These are phyloP conservation scores for Limnephilus rhombicus DNA, from an alignment of 2,888 invertebrate genomes.

Conservation along the genomic window DNA sequence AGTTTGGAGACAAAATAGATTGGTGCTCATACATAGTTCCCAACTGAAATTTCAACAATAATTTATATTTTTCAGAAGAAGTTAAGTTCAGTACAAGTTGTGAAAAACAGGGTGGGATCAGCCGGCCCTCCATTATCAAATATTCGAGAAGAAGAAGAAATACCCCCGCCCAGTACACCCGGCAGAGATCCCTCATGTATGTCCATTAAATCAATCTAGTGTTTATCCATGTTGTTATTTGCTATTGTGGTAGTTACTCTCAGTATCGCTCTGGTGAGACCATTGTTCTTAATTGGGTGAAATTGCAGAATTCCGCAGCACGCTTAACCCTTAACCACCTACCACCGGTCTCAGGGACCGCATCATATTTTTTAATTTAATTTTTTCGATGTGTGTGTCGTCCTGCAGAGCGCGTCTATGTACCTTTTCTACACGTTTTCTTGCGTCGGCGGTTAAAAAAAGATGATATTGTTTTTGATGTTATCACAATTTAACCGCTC, in stretches of 20 bases:
- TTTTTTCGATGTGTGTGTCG: too few relatives aligned
- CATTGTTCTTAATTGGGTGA: neutral
- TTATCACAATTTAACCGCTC: too few relatives aligned
- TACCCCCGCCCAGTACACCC: conserved; percentile 68
- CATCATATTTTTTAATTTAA: too few relatives aligned
- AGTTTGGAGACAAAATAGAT: neutral
- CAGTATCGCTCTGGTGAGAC: neutral
- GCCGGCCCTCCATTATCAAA: conserved; percentile 76
- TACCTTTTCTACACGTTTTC: too few relatives aligned
- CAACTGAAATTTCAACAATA: neutral
- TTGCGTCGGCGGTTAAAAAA: too few relatives aligned
- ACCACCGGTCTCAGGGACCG: too few relatives aligned
- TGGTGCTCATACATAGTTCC: neutral
- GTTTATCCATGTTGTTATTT: neutral
- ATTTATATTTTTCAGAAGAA: conserved; percentile 70
- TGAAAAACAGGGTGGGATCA: conserved; percentile 73
- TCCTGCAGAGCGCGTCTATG: too few relatives aligned
- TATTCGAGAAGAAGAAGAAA: conserved; percentile 79
- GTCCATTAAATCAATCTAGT: neutral
- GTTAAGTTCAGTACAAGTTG: conserved; percentile 68
- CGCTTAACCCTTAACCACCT: too few relatives aligned
- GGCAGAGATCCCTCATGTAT: neutral
- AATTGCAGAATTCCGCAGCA: too few relatives aligned
- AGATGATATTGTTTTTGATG: too few relatives aligned
- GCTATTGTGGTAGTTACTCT: neutral